These are phyloP conservation scores for Latheticus oryzae DNA, from an alignment of 2,888 invertebrate genomes.

Conservation along the genomic window DNA sequence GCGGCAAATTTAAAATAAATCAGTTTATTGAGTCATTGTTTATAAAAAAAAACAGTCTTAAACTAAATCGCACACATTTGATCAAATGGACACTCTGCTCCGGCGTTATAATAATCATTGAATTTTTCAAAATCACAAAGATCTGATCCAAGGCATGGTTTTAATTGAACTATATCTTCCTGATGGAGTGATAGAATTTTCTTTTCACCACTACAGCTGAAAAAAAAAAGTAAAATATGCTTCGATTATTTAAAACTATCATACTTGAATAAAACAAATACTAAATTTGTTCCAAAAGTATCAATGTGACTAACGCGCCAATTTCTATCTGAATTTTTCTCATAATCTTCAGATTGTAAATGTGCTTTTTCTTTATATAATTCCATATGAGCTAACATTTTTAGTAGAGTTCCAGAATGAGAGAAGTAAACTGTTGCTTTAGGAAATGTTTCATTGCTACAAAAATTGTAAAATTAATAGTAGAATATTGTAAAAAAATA, in stretches of 20 bases:
- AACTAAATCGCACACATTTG: conserved; percentile 75
- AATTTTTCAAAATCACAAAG: conserved; percentile 75
- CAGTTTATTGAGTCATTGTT: no score
- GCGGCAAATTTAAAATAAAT: conserved; percentile 8
- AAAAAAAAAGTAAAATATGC: conserved; percentile 38
- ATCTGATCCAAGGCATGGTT: conserved; percentile 73
- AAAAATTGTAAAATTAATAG: conserved; percentile 33
- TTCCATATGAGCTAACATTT: conserved; percentile 78
- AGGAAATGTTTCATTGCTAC: conserved; percentile 54
- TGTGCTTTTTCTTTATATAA: conserved; percentile 75
- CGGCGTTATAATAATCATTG: conserved; percentile 69
- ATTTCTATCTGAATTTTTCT: conserved; percentile 61
- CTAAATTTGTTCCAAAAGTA: conserved; percentile 83
- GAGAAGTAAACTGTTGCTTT: conserved; percentile 77
- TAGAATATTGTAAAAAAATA: conserved; percentile 2
- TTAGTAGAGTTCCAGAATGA: conserved; percentile 85
- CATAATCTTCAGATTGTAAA: conserved; percentile 70
- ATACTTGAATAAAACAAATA: conserved; percentile 72
- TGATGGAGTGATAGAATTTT: conserved; percentile 79
- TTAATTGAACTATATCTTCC: conserved; percentile 76
- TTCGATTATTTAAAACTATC: conserved; percentile 62
- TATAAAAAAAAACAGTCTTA: conserved; percentile 4
- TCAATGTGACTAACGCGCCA: conserved; percentile 78
- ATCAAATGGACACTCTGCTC: conserved; percentile 75
- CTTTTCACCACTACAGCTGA: conserved; percentile 62